Percentiles rank a stretch among this genome's conserved stretches.
Conservation (phyloP, 2,888 invertebrate genomes). For the Meandrusa payeni region DNA sequence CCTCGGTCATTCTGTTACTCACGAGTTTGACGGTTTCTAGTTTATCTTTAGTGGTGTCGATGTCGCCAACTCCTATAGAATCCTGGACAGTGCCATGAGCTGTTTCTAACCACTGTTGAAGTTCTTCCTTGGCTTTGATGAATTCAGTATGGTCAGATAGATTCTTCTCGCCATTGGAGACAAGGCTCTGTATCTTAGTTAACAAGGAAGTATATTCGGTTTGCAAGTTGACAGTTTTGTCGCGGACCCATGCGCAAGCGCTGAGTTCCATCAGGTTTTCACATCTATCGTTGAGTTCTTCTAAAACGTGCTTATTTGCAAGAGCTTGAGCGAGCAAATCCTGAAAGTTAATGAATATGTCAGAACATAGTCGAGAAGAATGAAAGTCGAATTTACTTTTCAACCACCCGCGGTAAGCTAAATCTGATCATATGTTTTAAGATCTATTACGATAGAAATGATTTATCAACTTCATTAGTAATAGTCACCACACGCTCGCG, state of each 20-base stretch:
- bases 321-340: constrained; percentile 88
- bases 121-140: constrained; percentile 90
- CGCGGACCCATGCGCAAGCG: constrained; percentile 91
- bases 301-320: constrained; percentile 87
- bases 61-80: constrained; percentile 90
- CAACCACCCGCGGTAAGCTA: too few species aligned
- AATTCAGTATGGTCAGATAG: constrained; percentile 95
- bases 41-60: constrained; percentile 88
- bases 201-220: constrained; percentile 89
- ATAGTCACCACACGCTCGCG: too few species aligned
- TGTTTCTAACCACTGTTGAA: constrained; percentile 91
- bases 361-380: too few species aligned
- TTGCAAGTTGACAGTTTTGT: constrained; percentile 92
- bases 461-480: too few species aligned
- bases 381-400: too few species aligned
- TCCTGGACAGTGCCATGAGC: constrained; percentile 91
- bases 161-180: constrained; percentile 93
- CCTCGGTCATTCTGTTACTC: constrained; percentile 88
- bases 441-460: too few species aligned
- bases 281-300: constrained; percentile 92
- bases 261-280: constrained; percentile 93
- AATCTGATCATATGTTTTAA: too few species aligned
- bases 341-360: too few species aligned
- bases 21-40: constrained; percentile 89
- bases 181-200: constrained; percentile 89